These are phyloP conservation scores for Poecilia wingei DNA, from an alignment of 2,797 vertebrate species.

Conservation along the genomic window DNA sequence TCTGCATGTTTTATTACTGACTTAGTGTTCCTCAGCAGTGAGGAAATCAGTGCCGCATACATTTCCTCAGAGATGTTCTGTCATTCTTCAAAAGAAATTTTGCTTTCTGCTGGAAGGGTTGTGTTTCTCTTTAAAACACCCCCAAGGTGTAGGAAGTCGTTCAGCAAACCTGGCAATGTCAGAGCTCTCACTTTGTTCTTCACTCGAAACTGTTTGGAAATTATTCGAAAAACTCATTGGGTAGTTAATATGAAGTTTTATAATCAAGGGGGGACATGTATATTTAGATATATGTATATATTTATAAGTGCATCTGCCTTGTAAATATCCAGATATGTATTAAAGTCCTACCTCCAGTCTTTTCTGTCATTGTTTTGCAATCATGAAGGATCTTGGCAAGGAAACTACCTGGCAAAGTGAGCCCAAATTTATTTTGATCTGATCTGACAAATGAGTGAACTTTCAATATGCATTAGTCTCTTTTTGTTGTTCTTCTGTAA, in stretches of 20 bases:
- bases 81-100: constrained; percentile 2
- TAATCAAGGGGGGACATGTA: background rate
- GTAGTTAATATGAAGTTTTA: background rate
- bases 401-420: background rate
- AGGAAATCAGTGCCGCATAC: background rate
- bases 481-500: background rate
- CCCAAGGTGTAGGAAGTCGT: constrained; percentile 4
- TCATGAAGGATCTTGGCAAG: background rate
- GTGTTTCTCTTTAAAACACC: constrained; percentile 1
- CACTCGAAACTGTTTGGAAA: constrained; percentile 1
- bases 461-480: background rate
- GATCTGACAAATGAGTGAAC: background rate
- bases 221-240: background rate
- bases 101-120: constrained; percentile 4
- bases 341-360: background rate
- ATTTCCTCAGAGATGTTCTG: background rate
- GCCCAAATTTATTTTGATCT: background rate
- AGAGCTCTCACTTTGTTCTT: constrained; percentile 1
- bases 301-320: background rate
- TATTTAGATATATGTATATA: background rate
- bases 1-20: constrained; percentile 1
- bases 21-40: background rate
- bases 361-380: background rate
- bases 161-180: constrained; percentile 8
- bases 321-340: background rate